Conservation (phyloP, 2,113 vertebrate genomes). For the Cheirogaleus medius region DNA sequence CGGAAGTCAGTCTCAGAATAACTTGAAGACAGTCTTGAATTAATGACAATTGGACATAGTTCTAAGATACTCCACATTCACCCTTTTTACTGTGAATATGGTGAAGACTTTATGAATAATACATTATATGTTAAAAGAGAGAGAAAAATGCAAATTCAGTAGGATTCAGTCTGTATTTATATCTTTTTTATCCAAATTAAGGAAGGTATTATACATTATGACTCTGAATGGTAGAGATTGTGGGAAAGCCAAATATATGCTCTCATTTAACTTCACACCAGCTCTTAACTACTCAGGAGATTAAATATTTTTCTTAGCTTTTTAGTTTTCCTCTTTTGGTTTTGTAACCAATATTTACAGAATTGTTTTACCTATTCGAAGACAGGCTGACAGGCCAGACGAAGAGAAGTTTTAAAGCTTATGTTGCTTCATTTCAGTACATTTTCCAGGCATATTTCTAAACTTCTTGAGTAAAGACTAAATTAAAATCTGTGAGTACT, state of each 20-base stretch:
- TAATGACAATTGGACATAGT: neutral
- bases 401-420: neutral
- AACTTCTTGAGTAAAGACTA: neutral
- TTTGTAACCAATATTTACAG: neutral
- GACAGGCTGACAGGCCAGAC: neutral
- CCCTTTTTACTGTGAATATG: neutral
- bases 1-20: neutral
- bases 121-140: neutral
- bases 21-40: neutral
- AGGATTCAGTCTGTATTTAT: neutral
- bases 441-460: neutral
- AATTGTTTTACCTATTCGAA: neutral
- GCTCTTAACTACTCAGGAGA: neutral
- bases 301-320: neutral
- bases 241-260: neutral
- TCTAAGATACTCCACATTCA: neutral
- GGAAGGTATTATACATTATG: neutral
- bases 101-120: slow-evolving; percentile 1
- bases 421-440: neutral
- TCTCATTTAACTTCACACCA: neutral
- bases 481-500: neutral
- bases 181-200: slow-evolving; percentile 1
- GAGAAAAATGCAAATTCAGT: neutral
- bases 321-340: neutral
- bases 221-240: neutral